phyloP scores from a whole-genome alignment of 2,113 vertebrate species.

The Calidris pygmaea region DNA sequence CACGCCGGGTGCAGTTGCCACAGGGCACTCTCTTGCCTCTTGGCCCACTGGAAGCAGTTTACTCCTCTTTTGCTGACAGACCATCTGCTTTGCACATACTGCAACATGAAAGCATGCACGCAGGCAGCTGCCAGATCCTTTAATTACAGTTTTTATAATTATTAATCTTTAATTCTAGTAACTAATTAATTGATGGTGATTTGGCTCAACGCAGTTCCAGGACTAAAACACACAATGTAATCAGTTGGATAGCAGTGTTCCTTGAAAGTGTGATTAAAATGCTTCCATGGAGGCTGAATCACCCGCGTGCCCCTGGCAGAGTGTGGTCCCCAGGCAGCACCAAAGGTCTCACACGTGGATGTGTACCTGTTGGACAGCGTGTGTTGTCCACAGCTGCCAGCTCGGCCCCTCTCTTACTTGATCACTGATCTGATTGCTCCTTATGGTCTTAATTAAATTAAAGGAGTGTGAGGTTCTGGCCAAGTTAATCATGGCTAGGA shows the following conservation, averaged over 20 bases:
- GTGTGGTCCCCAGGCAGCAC: background rate
- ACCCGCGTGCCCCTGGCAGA: background rate
- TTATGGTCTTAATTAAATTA: constrained; percentile 44
- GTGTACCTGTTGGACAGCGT: background rate
- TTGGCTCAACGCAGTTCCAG: background rate
- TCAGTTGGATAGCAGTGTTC: background rate
- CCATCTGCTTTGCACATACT: background rate
- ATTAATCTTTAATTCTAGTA: background rate
- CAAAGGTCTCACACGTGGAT: background rate
- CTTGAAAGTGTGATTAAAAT: background rate
- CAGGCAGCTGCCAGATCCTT: background rate
- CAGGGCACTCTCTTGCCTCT: background rate
- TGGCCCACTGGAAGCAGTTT: background rate
- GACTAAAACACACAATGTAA: background rate
- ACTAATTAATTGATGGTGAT: background rate
- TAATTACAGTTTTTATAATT: background rate
- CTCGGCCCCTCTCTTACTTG: background rate
- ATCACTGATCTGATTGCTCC: background rate
- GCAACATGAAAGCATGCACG: background rate
- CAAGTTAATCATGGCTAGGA: constrained; percentile 30
- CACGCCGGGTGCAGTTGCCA: background rate
- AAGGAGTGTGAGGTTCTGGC: constrained; percentile 24
- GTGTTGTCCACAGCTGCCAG: background rate
- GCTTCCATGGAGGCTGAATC: background rate
- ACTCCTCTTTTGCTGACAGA: background rate